Evolutionary conservation across 2,113 vertebrate genomes (phyloP).

Genomic region (Xyliphius kryptos): DNA sequence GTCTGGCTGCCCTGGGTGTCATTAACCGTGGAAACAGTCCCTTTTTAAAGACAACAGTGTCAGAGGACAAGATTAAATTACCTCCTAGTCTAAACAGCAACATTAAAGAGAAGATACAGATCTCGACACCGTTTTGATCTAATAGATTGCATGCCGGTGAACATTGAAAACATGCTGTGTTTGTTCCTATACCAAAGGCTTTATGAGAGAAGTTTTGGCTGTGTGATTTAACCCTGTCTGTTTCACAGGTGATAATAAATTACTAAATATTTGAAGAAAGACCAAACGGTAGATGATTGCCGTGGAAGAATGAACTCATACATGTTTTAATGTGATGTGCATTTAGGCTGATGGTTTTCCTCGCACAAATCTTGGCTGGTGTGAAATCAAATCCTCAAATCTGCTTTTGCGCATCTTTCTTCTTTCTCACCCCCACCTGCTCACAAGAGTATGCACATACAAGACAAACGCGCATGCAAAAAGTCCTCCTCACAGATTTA

Average conservation of each 20-base stretch:
- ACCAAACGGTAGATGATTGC: conserved; percentile 38
- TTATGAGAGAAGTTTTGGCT: neutral
- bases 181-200: neutral
- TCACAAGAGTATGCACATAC: conserved; percentile 37
- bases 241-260: conserved; percentile 30
- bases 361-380: conserved; percentile 36
- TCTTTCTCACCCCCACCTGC: conserved; percentile 35
- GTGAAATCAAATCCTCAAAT: conserved; percentile 51
- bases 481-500: conserved; percentile 46
- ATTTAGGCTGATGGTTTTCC: conserved; percentile 45
- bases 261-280: conserved; percentile 38
- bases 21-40: conserved; percentile 32
- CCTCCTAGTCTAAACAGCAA: conserved; percentile 25
- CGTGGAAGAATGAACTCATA: conserved; percentile 48
- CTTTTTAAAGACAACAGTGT: conserved; percentile 18
- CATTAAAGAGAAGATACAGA: conserved; percentile 23
- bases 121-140: conserved; percentile 20
- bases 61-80: conserved; percentile 24
- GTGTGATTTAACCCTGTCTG: conserved; percentile 21
- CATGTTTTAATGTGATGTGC: conserved; percentile 53
- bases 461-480: conserved; percentile 42
- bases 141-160: conserved; percentile 6
- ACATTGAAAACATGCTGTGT: neutral
- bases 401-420: conserved; percentile 30
- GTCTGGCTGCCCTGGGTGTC: conserved; percentile 17